phyloP scores from a whole-genome alignment of 2,113 vertebrate species.

The Phyllopteryx taeniolatus region DNA sequence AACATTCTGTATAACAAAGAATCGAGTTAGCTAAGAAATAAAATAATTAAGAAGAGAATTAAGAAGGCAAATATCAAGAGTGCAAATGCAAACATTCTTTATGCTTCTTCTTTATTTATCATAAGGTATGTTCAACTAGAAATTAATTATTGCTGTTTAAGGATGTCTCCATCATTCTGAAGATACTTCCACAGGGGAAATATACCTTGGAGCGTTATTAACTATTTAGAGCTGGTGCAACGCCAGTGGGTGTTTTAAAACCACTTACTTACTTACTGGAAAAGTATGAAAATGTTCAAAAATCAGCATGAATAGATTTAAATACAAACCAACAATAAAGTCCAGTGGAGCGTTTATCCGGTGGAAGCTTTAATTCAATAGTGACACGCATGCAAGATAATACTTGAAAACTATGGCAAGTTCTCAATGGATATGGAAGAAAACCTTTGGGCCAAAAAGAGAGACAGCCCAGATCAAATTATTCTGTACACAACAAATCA shows the following conservation, averaged over 20 bases:
- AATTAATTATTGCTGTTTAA: not conserved
- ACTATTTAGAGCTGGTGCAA: not conserved
- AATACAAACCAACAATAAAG: constrained; percentile 1
- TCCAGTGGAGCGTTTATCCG: constrained; percentile 6
- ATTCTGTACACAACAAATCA: constrained; percentile 2
- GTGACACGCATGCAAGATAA: not conserved
- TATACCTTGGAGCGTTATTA: not conserved
- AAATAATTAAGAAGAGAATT: too few relatives aligned
- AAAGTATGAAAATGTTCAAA: not conserved
- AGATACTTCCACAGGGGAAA: not conserved
- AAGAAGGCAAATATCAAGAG: too few relatives aligned
- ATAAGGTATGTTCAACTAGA: too few relatives aligned
- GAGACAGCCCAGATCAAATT: constrained; percentile 5
- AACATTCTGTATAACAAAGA: too few relatives aligned
- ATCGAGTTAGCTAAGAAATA: too few relatives aligned
- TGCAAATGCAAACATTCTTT: too few relatives aligned
- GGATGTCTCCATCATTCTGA: not conserved
- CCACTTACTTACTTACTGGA: not conserved
- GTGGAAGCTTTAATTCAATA: constrained; percentile 3
- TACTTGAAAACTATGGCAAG: not conserved
- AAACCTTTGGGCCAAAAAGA: not conserved
- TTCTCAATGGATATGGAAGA: not conserved
- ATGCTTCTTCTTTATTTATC: too few relatives aligned
- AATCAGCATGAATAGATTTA: not conserved
- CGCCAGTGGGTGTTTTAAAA: not conserved